Conservation (phyloP, 2,113 vertebrate genomes). For the Oreocharis arfaki region DNA sequence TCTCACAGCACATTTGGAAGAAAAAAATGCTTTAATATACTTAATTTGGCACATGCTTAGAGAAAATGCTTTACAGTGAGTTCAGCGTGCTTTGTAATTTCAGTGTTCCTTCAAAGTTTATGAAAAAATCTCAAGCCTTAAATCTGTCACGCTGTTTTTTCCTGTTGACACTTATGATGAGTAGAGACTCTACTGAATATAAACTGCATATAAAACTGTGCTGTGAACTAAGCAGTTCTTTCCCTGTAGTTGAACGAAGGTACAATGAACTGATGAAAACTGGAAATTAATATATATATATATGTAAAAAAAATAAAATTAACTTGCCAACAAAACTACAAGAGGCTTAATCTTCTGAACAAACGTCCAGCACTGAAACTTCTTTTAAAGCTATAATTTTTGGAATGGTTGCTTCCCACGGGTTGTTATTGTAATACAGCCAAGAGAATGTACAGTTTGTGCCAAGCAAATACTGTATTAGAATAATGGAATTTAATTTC, state of each 20-base stretch:
- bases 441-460: background rate
- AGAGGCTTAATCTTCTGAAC: background rate
- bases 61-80: constrained; percentile 15
- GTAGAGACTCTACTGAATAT: background rate
- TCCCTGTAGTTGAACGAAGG: background rate
- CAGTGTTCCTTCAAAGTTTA: constrained; percentile 22
- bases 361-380: background rate
- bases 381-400: background rate
- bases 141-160: constrained; percentile 6
- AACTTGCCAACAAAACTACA: background rate
- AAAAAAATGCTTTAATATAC: background rate
- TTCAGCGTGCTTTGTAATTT: background rate
- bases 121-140: constrained; percentile 26
- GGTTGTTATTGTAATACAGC: background rate
- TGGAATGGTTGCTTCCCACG: background rate
- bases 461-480: background rate
- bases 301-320: background rate
- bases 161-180: background rate
- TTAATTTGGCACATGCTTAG: background rate
- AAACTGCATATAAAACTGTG: constrained; percentile 22
- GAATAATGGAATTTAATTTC: background rate
- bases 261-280: background rate
- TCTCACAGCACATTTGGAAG: background rate
- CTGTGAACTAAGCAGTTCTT: constrained; percentile 6
- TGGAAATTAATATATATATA: background rate